These are phyloP conservation scores for Sesia bembeciformis DNA, from an alignment of 2,888 invertebrate species.

Conservation along the genomic window DNA sequence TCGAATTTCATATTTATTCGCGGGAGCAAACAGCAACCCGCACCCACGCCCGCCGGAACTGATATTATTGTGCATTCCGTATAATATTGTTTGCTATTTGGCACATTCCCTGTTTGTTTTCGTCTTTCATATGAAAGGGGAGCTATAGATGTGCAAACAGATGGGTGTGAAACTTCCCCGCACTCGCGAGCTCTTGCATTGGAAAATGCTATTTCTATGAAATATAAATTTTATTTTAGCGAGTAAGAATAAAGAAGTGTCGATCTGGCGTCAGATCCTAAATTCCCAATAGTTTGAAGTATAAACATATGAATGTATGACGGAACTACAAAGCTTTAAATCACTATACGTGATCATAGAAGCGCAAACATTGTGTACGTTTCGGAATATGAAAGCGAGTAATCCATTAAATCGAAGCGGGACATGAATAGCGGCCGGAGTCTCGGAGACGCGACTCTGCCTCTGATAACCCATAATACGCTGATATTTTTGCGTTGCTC, in stretches of 20 bases:
- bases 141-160: conserved; percentile 65
- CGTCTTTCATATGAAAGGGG: conserved; percentile 73
- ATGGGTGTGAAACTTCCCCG: conserved; percentile 52
- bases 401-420: conserved; percentile 66
- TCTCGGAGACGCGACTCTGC: conserved; percentile 57
- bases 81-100: conserved; percentile 76
- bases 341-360: conserved; percentile 58
- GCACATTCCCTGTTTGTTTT: conserved; percentile 74
- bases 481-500: conserved; percentile 74
- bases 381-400: conserved; percentile 67
- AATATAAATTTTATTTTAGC: conserved; percentile 47
- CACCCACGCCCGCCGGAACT: conserved; percentile 63
- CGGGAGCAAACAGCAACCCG: conserved; percentile 57
- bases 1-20: conserved; percentile 75
- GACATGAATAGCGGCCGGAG: conserved; percentile 50
- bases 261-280: too few relatives aligned
- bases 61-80: conserved; percentile 75
- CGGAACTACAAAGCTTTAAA: conserved; percentile 45
- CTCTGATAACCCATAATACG: conserved; percentile 72
- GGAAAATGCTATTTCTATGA: conserved; percentile 51
- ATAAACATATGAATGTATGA: conserved; percentile 9
- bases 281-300: not conserved
- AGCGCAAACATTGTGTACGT: conserved; percentile 55
- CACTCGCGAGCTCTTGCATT: conserved; percentile 50
- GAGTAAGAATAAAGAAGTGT: not conserved